A percentile compares a stretch with the other conserved stretches of the same genome.
These are phyloP conservation scores for Nebria brevicollis DNA, from an alignment of 2,888 invertebrate species.

Conservation along the genomic window DNA sequence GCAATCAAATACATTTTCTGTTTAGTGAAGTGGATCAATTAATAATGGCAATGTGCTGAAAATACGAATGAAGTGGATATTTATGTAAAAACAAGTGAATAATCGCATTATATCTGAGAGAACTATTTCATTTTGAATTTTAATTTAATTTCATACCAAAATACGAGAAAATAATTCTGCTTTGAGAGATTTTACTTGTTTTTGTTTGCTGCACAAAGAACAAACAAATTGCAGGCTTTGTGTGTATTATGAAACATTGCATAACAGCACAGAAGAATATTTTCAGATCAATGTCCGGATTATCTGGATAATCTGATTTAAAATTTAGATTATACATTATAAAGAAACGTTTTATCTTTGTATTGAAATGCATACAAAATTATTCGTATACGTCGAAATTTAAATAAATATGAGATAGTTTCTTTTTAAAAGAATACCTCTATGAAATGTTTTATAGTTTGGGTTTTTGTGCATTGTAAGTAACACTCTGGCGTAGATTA, in stretches of 20 bases:
- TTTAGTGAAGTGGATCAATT: no score
- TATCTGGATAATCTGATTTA: not conserved
- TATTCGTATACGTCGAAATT: no score
- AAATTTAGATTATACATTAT: not conserved
- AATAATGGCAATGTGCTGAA: not conserved
- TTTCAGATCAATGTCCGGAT: not conserved
- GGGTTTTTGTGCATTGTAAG: not conserved
- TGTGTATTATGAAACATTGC: not conserved
- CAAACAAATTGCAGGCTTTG: not conserved
- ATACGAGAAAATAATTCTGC: not conserved
- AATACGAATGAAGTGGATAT: not conserved
- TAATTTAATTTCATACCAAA: not conserved
- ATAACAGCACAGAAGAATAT: not conserved
- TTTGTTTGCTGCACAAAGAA: not conserved
- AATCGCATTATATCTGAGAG: not conserved
- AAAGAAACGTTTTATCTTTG: not conserved
- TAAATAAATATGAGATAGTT: no score
- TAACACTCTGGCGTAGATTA: not conserved
- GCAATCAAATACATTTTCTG: no score
- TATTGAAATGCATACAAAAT: not conserved
- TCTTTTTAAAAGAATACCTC: no score
- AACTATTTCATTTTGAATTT: conserved; percentile 1
- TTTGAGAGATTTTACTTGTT: not conserved
- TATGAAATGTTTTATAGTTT: no score
- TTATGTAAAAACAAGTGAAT: not conserved